Evolutionary conservation across 2,888 invertebrate genomes (phyloP).

Genomic region (Villa cingulata): DNA sequence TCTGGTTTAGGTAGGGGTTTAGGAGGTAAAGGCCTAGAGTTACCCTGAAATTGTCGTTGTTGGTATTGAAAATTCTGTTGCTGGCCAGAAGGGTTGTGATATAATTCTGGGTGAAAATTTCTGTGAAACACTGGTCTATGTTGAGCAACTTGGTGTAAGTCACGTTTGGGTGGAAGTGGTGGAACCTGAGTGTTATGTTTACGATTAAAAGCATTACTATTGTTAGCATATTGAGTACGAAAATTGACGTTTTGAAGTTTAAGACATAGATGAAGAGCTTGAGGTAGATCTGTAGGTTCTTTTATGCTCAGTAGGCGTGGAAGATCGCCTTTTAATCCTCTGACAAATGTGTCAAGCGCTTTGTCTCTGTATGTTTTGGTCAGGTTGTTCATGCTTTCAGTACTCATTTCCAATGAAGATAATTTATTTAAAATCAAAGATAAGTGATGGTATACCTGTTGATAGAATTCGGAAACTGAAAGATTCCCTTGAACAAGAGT

Average conservation of each 20-base stretch:
- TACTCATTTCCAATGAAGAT: neutral
- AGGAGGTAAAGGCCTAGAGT: neutral
- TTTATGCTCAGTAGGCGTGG: neutral
- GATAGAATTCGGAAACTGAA: neutral
- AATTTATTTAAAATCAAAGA: conserved; percentile 1
- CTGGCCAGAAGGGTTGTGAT: neutral
- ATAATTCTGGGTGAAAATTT: neutral
- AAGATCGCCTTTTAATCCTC: neutral
- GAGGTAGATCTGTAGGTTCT: neutral
- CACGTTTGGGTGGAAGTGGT: neutral
- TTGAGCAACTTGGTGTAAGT: neutral
- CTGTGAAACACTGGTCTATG: too few species aligned
- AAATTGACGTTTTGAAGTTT: neutral
- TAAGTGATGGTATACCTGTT: neutral
- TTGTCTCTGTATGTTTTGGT: neutral
- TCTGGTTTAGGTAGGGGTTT: conserved; percentile 10
- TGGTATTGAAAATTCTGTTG: too few species aligned
- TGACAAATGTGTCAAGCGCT: neutral
- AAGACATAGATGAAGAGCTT: conserved; percentile 1
- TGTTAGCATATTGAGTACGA: neutral
- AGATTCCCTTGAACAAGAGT: too few species aligned
- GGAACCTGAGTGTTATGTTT: neutral
- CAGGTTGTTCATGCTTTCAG: neutral
- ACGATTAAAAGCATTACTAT: neutral
- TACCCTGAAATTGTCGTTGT: neutral